Evolutionary conservation across 2,888 invertebrate genomes (phyloP), one percentile per base, ranked within the genome.

Genomic region (Drosophila quinaria): DNA sequence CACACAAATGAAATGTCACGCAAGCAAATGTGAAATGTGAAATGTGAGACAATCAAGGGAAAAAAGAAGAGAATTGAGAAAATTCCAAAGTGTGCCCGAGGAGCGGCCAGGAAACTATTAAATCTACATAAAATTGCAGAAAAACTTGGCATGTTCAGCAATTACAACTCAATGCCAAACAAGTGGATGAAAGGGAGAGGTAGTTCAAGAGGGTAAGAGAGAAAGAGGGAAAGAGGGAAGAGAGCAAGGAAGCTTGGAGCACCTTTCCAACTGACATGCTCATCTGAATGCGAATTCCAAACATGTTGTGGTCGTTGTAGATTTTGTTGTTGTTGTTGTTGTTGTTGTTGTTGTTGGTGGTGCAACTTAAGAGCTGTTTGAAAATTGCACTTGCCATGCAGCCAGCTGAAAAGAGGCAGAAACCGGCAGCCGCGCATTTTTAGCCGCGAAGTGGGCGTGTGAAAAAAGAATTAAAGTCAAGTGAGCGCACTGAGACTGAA

Each of bases 401-500:
- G 47, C 50, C 49, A 4, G 13, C 44, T 37, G n/a, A 46, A 8
- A 22, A 19, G 25, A 25, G 25, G 25, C 25, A 25, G 25, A 29
- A 6, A 29, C 29, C 5, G 4, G 10, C 2, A 49, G 3, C 39
- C 3, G 37, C 42, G 41, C 41, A 22, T 13, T 47, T 47, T 15
- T 9, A 46, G 59, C 54, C 65, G 73, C 77, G 65, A 74, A 61
- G 85, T 87, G 90, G 86, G 86, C 90, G 86, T 86, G 86, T 80
- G 90, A 86, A 85, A 86, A 89, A 85, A 89, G 84, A 87, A 87
- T 87, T 89, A 88, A 86, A 89, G 88, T 86, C 86, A 86, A 86
- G 86, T 87, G 86, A 87, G 86, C 90, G 86, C 88, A 87, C 90
- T 89, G 90, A 87, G 86, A 87, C 86, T 89, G 90, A 87, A 89